Conservation (phyloP, 2,797 vertebrate species). For the Coracias cyanogaster region DNA sequence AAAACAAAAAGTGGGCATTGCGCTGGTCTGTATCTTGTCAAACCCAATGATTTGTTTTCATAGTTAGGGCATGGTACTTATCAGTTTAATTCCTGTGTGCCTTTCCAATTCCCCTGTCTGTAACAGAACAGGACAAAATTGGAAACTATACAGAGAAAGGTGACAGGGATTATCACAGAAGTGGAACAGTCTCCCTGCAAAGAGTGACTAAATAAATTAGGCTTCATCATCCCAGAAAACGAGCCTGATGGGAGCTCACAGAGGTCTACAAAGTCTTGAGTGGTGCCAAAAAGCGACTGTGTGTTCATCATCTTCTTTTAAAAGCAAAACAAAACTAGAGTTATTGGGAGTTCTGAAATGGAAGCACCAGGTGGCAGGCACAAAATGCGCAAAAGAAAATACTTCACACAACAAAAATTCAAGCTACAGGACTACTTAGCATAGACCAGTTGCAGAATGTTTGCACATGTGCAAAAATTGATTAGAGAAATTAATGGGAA, state of each 20-base stretch:
- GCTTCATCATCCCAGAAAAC: no score
- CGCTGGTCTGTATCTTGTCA: neutral
- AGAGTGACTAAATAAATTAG: neutral
- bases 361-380: neutral
- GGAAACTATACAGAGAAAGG: neutral
- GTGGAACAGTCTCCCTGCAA: neutral
- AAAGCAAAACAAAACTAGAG: neutral
- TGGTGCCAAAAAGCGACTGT: no score
- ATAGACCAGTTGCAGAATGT: neutral
- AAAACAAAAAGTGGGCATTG: neutral
- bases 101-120: neutral
- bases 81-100: slow-evolving; percentile 29
- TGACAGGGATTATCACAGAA: neutral
- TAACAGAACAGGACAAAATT: neutral
- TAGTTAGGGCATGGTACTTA: neutral
- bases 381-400: neutral
- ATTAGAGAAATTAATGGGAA: neutral
- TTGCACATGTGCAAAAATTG: neutral
- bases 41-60: neutral
- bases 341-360: neutral
- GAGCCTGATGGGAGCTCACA: neutral
- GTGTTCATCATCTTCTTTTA: neutral
- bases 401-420: neutral
- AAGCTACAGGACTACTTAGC: neutral
- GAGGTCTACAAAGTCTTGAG: neutral